Percentiles rank a stretch among this genome's conserved stretches.
Evolutionary conservation across 2,888 invertebrate species (phyloP).

Genomic region (Ochropacha duplaris): DNA sequence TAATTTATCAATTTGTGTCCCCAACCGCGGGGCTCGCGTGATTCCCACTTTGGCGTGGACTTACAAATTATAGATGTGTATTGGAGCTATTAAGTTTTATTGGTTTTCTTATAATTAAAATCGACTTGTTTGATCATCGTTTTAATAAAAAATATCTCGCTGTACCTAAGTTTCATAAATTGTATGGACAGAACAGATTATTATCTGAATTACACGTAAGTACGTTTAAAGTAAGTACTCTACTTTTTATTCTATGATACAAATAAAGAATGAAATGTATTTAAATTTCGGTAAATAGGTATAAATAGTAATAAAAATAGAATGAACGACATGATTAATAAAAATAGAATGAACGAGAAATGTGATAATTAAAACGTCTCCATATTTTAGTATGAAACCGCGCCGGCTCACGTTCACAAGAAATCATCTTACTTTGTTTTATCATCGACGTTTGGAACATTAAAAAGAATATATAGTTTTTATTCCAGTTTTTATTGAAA

Average conservation of each 20-base stretch:
- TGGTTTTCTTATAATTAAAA: neutral
- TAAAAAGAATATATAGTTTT: slow-evolving; percentile 3
- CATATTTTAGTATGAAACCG: neutral
- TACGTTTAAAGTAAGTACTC: too few species aligned
- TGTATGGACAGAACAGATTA: too few species aligned
- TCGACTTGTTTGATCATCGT: neutral
- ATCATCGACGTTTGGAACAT: neutral
- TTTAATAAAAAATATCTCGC: neutral
- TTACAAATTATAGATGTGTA: neutral
- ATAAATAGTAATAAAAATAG: too few species aligned
- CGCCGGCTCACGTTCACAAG: neutral
- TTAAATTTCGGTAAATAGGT: too few species aligned
- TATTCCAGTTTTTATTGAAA: slow-evolving; percentile 3
- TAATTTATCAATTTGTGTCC: slow-evolving; percentile 71
- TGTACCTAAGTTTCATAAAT: too few species aligned
- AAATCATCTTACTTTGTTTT: neutral
- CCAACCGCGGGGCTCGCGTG: slow-evolving; percentile 2
- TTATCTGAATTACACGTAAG: too few species aligned
- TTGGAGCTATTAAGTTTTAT: neutral
- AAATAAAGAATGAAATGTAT: too few species aligned
- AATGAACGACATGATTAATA: neutral
- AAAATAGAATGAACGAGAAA: neutral
- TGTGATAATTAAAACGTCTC: neutral
- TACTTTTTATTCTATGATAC: too few species aligned
- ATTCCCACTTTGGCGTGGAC: neutral